Percentiles rank a stretch among this genome's conserved stretches.
These are phyloP conservation scores for Oreocharis arfaki DNA, from an alignment of 2,113 vertebrate genomes.

Conservation along the genomic window DNA sequence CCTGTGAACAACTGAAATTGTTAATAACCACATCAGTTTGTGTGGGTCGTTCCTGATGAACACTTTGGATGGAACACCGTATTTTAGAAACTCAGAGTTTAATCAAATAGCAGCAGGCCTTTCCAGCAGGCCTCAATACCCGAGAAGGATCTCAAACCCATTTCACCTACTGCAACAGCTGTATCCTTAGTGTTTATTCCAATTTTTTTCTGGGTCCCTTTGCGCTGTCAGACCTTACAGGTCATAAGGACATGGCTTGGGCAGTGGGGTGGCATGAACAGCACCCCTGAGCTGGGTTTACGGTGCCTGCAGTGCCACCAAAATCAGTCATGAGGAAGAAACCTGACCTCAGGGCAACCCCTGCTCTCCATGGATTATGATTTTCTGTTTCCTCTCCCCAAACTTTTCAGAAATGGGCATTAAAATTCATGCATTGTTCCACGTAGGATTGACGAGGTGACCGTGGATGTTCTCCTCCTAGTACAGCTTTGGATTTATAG, in stretches of 20 bases:
- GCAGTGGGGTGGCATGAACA: not conserved
- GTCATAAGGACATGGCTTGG: not conserved
- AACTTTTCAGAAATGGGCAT: not conserved
- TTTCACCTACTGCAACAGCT: not conserved
- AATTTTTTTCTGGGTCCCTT: not conserved
- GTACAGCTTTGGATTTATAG: not conserved
- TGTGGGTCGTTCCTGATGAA: not conserved
- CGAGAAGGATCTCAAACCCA: not conserved
- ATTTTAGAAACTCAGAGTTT: not conserved
- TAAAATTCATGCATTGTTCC: not conserved
- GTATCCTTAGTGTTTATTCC: not conserved
- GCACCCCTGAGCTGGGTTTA: not conserved
- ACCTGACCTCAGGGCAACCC: not conserved
- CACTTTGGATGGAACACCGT: not conserved
- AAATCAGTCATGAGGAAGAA: not conserved
- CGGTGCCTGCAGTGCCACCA: not conserved
- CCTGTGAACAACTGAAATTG: accelerated
- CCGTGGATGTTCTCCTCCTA: not conserved
- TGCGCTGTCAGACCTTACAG: not conserved
- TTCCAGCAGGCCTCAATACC: not conserved
- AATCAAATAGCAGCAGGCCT: not conserved
- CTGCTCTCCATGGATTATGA: not conserved
- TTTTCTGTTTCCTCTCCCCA: not conserved
- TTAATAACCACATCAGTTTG: too few species aligned
- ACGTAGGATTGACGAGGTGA: not conserved